Conservation (phyloP, 2,113 vertebrate species). For the Epinephelus lanceolatus region DNA sequence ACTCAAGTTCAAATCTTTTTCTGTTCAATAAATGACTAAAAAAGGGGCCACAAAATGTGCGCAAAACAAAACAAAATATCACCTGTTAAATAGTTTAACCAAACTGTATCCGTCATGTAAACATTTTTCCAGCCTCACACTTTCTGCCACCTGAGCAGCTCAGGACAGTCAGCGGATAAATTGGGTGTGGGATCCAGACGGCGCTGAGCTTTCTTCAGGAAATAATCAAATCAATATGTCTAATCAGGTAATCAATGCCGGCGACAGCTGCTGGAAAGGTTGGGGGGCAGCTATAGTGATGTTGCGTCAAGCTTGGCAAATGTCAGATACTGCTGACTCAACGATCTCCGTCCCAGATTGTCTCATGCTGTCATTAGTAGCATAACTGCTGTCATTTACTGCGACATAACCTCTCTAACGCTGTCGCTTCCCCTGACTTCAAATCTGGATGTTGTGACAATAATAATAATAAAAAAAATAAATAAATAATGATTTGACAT, state of each 20-base stretch:
- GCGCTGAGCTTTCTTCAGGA: conserved; percentile 80
- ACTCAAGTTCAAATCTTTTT: background rate
- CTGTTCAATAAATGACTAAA: background rate
- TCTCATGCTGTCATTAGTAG: conserved; percentile 63
- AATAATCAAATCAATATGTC: conserved; percentile 84
- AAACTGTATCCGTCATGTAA: background rate
- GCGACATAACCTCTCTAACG: conserved; percentile 33
- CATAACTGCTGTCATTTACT: conserved; percentile 74
- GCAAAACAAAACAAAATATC: background rate
- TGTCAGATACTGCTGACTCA: conserved; percentile 80
- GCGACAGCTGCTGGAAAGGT: conserved; percentile 64
- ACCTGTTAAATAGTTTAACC: background rate
- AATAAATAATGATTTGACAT: conserved; percentile 67
- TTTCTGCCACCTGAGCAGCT: conserved; percentile 26
- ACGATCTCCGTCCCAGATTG: conserved; percentile 75
- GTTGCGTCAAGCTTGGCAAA: conserved; percentile 71
- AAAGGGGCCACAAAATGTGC: background rate
- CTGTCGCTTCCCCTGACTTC: background rate
- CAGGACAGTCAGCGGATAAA: conserved; percentile 68
- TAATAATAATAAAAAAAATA: conserved; percentile 5
- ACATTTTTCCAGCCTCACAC: conserved; percentile 14
- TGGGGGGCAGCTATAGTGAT: conserved; percentile 67
- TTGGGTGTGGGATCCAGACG: conserved; percentile 65
- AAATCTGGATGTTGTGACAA: conserved; percentile 29
- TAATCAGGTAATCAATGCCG: conserved; percentile 85